Evolutionary conservation across 2,113 vertebrate species (phyloP).

Genomic region (Astur gentilis): DNA sequence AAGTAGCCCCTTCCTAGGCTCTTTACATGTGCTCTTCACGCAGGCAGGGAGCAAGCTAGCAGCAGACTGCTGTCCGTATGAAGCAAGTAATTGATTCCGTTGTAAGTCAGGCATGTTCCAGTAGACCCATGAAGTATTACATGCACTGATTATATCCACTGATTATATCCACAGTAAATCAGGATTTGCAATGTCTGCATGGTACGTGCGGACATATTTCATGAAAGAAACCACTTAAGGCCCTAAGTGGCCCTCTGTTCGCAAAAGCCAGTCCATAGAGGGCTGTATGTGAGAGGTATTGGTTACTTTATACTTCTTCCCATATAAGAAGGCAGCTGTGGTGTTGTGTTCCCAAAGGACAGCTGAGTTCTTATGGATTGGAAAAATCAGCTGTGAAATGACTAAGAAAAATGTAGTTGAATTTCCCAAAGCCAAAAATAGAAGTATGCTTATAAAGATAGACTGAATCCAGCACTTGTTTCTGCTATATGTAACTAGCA

Average conservation of each 20-base stretch:
- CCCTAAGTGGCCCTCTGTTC: not conserved
- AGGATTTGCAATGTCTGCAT: not conserved
- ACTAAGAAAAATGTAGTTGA: not conserved
- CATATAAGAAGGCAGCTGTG: not conserved
- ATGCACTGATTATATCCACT: not conserved
- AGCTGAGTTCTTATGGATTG: not conserved
- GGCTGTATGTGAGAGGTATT: not conserved
- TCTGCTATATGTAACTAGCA: not conserved
- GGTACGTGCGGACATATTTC: not conserved
- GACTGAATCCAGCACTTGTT: not conserved
- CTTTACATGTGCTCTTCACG: not conserved
- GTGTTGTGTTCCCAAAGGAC: not conserved
- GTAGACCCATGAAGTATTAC: not conserved
- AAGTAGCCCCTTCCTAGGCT: not conserved
- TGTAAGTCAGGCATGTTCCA: not conserved
- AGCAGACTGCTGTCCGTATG: not conserved
- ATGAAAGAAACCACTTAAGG: not conserved
- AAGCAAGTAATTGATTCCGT: not conserved
- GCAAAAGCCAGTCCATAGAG: not conserved
- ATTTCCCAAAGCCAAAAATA: not conserved
- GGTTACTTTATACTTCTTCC: not conserved
- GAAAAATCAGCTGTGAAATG: constrained; percentile 26
- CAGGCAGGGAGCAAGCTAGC: not conserved
- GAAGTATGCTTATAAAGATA: not conserved
- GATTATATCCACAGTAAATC: not conserved